Base-by-base conservation (phyloP, 2,888 invertebrate species). In the Dolichopus griseipennis region DNA sequence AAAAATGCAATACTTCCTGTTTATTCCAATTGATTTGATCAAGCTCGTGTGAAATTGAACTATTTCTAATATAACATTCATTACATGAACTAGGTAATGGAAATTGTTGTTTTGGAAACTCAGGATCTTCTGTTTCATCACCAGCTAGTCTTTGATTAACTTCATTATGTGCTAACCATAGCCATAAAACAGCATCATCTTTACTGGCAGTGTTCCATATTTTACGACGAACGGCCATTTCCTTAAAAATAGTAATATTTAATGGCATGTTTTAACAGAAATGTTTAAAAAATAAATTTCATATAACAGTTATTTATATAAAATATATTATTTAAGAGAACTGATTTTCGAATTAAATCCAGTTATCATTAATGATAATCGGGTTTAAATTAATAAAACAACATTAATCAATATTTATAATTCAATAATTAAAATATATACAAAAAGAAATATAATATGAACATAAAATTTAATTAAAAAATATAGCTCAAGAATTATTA, bases 81-180 rank as follows among this genome's bases (percentile, higher is more conserved):
- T 87, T 83, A 79, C 97, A 97, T 69, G 86, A 83, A 2, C 71
- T 74, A 20, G 79, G 76, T 76, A 73, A 88, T 73, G 99, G 99
- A 79, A 93, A 99, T 79, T 94, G 93, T 69, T 90, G 83, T 81
- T 99, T 99, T 0, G 92, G 95, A 80, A 90, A 88, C 67, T 85
- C 80, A 0, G 97, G 95, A 83, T 99, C 98, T 81, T 97, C 97
- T 1, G 95, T 92, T 5, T 82, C 72, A 79, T 96, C 95, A 0
- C 93, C 92, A 27, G 91, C 86, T 34, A 99, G 83, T 73, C 97
- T 86, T 72, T 88, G 83, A 79, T 99, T 99, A 0, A 95, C 97
- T 80, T 89, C 88, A 79, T 98, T 98, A 78, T 98, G 97, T 0
- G 93, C 91, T 74, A 85, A 85, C 97, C 97, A 98, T 33, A 98